phyloP scores from a whole-genome alignment of 1,140 invertebrate genomes.

The Drosophila teissieri region DNA sequence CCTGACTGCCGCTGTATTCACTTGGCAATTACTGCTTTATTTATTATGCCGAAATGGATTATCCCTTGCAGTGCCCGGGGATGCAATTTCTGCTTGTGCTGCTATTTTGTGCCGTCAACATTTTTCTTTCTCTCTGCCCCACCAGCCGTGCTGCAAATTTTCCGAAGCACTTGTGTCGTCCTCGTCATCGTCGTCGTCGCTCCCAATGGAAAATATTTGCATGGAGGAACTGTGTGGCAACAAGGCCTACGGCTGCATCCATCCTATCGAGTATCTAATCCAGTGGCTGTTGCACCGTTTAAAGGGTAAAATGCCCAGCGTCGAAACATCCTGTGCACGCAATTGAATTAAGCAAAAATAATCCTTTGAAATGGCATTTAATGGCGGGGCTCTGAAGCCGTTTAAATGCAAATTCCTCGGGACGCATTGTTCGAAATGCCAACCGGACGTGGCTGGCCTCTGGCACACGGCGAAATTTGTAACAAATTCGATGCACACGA shows the following conservation, averaged over 20 bases:
- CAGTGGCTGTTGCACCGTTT: slow-evolving; percentile 13
- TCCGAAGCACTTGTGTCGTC: slow-evolving; percentile 23
- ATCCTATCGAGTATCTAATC: slow-evolving; percentile 17
- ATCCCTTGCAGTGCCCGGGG: slow-evolving; percentile 62
- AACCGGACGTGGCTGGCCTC: slow-evolving; percentile 32
- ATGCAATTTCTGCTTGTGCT: slow-evolving; percentile 72
- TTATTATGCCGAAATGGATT: slow-evolving; percentile 84
- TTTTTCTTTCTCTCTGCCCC: slow-evolving; percentile 50
- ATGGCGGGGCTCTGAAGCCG: slow-evolving; percentile 13
- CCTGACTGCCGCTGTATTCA: slow-evolving; percentile 54
- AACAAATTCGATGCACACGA: slow-evolving; percentile 58
- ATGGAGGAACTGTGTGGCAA: slow-evolving; percentile 14
- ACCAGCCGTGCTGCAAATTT: slow-evolving; percentile 22
- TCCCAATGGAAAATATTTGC: slow-evolving; percentile 25
- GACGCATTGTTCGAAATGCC: slow-evolving; percentile 26
- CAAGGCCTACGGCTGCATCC: slow-evolving; percentile 23
- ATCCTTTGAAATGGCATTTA: slow-evolving; percentile 10
- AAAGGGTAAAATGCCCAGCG: slow-evolving; percentile 1
- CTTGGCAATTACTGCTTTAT: slow-evolving; percentile 82
- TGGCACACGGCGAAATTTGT: slow-evolving; percentile 52
- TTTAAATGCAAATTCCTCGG: slow-evolving; percentile 45
- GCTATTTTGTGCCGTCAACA: slow-evolving; percentile 59
- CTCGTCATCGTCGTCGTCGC: not conserved
- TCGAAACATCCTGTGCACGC: not conserved
- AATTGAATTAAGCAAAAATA: slow-evolving; percentile 37